Percentiles rank a stretch among this genome's conserved stretches.
These are phyloP conservation scores for Mercenaria mercenaria DNA, from an alignment of 1,140 invertebrate species.

Conservation along the genomic window DNA sequence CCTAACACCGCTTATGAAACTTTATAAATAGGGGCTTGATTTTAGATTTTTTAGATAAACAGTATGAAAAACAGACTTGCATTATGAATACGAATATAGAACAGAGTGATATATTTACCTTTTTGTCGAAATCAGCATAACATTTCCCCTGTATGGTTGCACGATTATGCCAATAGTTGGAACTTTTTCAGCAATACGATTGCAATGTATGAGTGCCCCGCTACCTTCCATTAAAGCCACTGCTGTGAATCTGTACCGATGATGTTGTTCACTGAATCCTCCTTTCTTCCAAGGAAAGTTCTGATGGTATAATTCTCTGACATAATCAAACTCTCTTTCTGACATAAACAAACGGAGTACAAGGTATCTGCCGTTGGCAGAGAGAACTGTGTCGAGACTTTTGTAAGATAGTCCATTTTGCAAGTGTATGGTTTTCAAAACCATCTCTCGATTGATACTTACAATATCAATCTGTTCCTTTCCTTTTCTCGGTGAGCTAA, in stretches of 20 bases:
- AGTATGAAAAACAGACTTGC: no score
- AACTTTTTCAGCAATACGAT: conserved; percentile 72
- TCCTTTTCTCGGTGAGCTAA: conserved; percentile 55
- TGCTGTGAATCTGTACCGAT: conserved; percentile 74
- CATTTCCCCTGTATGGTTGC: conserved; percentile 71
- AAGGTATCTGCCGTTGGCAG: conserved; percentile 72
- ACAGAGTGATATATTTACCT: conserved; percentile 48
- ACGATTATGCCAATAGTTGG: conserved; percentile 75
- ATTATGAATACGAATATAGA: no score
- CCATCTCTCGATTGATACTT: conserved; percentile 60
- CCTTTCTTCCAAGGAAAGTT: conserved; percentile 72
- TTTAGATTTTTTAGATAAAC: no score
- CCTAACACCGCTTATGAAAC: no score
- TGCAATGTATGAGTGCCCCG: conserved; percentile 72
- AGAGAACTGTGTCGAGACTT: conserved; percentile 68
- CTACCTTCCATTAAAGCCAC: conserved; percentile 72
- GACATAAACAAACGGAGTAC: conserved; percentile 65
- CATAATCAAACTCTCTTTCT: conserved; percentile 69
- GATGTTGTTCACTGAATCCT: conserved; percentile 69
- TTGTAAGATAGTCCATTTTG: conserved; percentile 68
- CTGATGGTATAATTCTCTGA: conserved; percentile 55
- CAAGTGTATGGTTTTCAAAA: conserved; percentile 67
- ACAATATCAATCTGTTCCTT: conserved; percentile 65
- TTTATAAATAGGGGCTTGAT: no score
- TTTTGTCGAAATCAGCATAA: conserved; percentile 73